Conservation (phyloP, 2,113 vertebrate species). For the Centropus unirufus region DNA sequence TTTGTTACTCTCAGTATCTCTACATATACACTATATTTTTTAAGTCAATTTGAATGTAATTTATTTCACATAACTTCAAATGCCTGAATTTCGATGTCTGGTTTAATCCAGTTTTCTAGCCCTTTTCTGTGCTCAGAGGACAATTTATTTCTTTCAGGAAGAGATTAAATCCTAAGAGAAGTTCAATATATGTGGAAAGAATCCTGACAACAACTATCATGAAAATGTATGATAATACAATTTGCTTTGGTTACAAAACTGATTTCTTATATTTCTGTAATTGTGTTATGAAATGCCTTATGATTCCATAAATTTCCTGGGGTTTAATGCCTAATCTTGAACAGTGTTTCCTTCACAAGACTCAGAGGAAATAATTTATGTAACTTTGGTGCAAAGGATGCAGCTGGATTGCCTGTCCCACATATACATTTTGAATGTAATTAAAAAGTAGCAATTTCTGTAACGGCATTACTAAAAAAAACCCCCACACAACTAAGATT, state of each 20-base stretch:
- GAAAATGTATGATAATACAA: neutral
- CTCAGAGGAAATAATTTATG: constrained; percentile 6
- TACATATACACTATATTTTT: neutral
- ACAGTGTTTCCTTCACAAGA: neutral
- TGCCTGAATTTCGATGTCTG: neutral
- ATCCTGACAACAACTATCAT: neutral
- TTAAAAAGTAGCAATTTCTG: neutral
- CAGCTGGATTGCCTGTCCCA: neutral
- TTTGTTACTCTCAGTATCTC: neutral
- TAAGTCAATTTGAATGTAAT: neutral
- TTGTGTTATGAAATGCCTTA: neutral
- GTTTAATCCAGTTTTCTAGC: neutral
- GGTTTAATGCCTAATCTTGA: constrained; percentile 21
- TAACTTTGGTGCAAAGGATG: neutral
- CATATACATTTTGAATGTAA: neutral
- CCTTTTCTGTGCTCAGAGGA: neutral
- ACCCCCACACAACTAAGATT: rapidly evolving
- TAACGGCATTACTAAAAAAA: neutral
- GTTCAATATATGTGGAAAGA: neutral
- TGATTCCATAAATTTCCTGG: neutral
- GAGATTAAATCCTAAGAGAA: neutral
- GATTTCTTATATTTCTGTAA: neutral
- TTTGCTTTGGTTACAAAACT: neutral
- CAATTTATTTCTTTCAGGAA: neutral
- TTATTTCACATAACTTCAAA: neutral